phyloP scores from a whole-genome alignment of 2,888 invertebrate species.

The Eucera pruinosa region DNA sequence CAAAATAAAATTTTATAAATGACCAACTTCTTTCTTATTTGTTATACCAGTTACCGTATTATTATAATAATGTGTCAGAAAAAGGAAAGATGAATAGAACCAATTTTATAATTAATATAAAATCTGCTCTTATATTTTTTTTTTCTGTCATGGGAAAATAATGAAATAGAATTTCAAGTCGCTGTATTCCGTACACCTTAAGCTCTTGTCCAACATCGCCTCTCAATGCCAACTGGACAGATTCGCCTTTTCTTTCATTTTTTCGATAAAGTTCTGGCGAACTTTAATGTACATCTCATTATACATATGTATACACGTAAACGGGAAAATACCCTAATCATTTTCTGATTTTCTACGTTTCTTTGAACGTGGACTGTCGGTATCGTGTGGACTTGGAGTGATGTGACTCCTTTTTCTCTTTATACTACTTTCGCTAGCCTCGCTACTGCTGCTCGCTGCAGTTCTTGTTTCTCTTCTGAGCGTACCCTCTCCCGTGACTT shows the following conservation, averaged over 20 bases:
- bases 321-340: slow-evolving; percentile 68
- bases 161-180: slow-evolving; percentile 11
- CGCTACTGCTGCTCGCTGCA: slow-evolving; percentile 80
- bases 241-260: background rate
- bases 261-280: slow-evolving; percentile 21
- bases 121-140: slow-evolving; percentile 8
- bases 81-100: background rate
- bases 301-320: slow-evolving; percentile 17
- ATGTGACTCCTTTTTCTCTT: slow-evolving; percentile 82
- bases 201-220: background rate
- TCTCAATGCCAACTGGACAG: background rate
- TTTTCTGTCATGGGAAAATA: slow-evolving; percentile 13
- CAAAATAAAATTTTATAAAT: slow-evolving; percentile 21
- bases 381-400: slow-evolving; percentile 80
- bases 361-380: slow-evolving; percentile 79
- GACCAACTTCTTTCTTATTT: background rate
- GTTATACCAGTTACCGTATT: slow-evolving; percentile 11
- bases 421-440: slow-evolving; percentile 74
- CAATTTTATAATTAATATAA: slow-evolving; percentile 4
- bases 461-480: slow-evolving; percentile 82
- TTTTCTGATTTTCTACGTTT: slow-evolving; percentile 82
- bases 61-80: background rate
- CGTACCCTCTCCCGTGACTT: slow-evolving; percentile 80
- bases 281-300: slow-evolving; percentile 35
- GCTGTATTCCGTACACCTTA: background rate